Conservation (phyloP, 2,113 vertebrate genomes). For the Urocynchramus pylzowi region DNA sequence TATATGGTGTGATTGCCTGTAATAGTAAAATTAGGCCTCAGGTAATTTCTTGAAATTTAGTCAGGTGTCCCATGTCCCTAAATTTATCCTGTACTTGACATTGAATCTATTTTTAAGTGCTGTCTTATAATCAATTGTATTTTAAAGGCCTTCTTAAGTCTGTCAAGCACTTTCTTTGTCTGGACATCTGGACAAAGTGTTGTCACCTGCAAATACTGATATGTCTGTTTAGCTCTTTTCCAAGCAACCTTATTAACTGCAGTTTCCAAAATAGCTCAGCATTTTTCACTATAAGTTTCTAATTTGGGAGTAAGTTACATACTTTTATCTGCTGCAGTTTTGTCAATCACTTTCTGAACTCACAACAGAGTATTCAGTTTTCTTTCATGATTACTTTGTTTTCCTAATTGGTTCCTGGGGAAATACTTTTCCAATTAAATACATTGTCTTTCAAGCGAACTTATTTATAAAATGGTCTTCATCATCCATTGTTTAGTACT, state of each 20-base stretch:
- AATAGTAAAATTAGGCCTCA: neutral
- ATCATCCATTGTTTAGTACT: neutral
- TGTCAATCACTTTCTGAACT: neutral
- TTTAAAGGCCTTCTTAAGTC: neutral
- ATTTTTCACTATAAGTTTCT: neutral
- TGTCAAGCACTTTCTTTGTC: neutral
- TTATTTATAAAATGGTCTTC: neutral
- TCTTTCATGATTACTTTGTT: neutral
- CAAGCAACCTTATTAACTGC: neutral
- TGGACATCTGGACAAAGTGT: neutral
- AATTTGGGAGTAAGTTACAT: neutral
- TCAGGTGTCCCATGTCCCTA: neutral
- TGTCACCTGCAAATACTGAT: neutral
- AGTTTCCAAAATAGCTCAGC: neutral
- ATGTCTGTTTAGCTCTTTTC: neutral
- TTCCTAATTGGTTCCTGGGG: neutral
- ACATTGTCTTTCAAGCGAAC: neutral
- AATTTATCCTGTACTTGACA: neutral
- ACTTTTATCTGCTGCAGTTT: neutral
- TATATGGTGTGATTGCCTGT: neutral
- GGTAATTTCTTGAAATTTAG: neutral
- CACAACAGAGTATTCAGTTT: neutral
- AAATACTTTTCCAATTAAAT: slow-evolving; percentile 31
- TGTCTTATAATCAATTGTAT: neutral
- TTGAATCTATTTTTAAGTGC: neutral